Percentiles rank a stretch among this genome's conserved stretches.
phyloP scores from a whole-genome alignment of 2,888 invertebrate species.

The Charanyca ferruginea region DNA sequence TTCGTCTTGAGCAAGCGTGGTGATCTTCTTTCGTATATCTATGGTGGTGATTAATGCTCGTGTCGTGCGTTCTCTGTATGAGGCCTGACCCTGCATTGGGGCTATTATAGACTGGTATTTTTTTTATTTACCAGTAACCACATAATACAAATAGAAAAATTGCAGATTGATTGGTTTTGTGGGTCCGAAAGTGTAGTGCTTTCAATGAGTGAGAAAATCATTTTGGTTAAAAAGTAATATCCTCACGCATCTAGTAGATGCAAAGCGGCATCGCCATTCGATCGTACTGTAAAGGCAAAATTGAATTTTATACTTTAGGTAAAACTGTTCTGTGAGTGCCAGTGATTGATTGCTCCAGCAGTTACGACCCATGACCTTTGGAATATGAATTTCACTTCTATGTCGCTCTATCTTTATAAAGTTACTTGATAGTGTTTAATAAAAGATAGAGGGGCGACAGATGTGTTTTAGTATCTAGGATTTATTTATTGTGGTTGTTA shows the following conservation, averaged over 20 bases:
- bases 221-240: background rate
- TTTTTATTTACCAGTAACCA: too few species aligned
- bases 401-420: constrained; percentile 8
- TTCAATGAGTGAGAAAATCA: background rate
- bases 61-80: too few species aligned
- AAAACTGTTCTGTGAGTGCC: constrained; percentile 62
- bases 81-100: too few species aligned
- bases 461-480: background rate
- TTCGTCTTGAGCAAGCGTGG: too few species aligned
- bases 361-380: constrained; percentile 61
- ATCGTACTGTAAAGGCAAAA: constrained; percentile 65
- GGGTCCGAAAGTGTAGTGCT: too few species aligned
- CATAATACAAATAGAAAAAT: too few species aligned
- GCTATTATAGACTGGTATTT: too few species aligned
- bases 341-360: constrained; percentile 67
- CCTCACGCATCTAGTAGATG: constrained; percentile 2
- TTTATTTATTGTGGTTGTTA: too few species aligned
- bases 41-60: too few species aligned
- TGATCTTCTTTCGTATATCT: too few species aligned
- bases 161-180: too few species aligned
- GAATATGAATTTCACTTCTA: constrained; percentile 43
- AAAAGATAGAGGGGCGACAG: background rate
- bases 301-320: constrained; percentile 70
- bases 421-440: constrained; percentile 14
- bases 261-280: constrained; percentile 38